phyloP scores from a whole-genome alignment of 2,113 vertebrate species.

The Pangasianodon gigas region DNA sequence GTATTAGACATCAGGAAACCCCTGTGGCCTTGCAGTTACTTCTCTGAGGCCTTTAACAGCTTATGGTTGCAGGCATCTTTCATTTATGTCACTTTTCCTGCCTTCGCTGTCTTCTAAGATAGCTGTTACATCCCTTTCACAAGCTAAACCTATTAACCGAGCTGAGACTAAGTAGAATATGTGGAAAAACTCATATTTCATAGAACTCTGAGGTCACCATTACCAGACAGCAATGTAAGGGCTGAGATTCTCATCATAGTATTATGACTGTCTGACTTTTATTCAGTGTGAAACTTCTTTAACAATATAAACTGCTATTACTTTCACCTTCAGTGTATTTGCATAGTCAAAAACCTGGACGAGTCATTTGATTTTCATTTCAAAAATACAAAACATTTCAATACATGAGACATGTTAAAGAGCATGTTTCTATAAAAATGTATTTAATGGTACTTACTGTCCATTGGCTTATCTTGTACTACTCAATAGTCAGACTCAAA shows the following conservation, averaged over 20 bases:
- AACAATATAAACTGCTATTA: not conserved
- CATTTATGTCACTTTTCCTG: not conserved
- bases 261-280: not conserved
- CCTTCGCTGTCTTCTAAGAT: not conserved
- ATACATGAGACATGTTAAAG: not conserved
- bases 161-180: not conserved
- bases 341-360: not conserved
- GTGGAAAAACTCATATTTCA: no score
- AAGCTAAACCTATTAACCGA: not conserved
- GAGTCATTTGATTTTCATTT: not conserved
- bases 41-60: not conserved
- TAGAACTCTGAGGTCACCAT: not conserved
- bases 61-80: not conserved
- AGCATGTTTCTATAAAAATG: not conserved
- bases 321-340: not conserved
- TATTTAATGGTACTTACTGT: not conserved
- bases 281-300: not conserved
- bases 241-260: not conserved
- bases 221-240: not conserved
- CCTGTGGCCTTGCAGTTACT: not conserved
- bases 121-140: not conserved
- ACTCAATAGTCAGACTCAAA: not conserved
- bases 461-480: not conserved
- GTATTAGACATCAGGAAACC: not conserved
- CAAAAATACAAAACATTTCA: not conserved